Evolutionary conservation across 1,140 invertebrate genomes (phyloP).

Genomic region (Caerostris darwini): DNA sequence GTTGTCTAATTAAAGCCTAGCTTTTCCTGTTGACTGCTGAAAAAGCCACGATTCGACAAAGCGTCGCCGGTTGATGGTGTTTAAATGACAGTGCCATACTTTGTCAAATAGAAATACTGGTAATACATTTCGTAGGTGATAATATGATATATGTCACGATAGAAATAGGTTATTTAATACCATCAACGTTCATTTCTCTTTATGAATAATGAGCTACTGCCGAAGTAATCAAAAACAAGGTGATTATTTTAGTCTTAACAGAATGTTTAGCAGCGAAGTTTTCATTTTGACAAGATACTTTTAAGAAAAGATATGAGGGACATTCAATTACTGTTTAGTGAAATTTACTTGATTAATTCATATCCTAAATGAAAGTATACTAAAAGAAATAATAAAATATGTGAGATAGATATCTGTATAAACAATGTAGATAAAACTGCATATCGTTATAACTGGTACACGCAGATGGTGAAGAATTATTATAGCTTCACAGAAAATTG

Average conservation of each 20-base stretch:
- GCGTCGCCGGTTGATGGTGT: slow-evolving; percentile 21
- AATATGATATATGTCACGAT: neutral
- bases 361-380: no score
- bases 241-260: neutral
- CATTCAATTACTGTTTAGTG: no score
- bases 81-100: slow-evolving; percentile 29
- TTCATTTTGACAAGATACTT: no score
- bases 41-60: neutral
- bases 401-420: no score
- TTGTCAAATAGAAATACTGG: slow-evolving; percentile 17
- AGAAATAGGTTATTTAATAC: neutral
- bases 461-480: no score
- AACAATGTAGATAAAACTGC: no score
- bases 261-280: no score
- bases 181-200: neutral
- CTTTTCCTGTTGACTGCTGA: neutral
- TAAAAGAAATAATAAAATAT: no score
- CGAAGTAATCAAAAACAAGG: neutral
- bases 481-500: no score
- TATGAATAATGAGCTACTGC: neutral
- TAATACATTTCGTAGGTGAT: neutral
- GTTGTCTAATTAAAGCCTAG: slow-evolving; percentile 8
- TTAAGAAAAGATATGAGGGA: no score
- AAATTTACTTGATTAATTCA: no score
- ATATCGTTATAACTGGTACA: no score